Percentiles rank a stretch among this genome's conserved stretches.
phyloP scores from a whole-genome alignment of 2,888 invertebrate genomes.

The Macaria notata region DNA sequence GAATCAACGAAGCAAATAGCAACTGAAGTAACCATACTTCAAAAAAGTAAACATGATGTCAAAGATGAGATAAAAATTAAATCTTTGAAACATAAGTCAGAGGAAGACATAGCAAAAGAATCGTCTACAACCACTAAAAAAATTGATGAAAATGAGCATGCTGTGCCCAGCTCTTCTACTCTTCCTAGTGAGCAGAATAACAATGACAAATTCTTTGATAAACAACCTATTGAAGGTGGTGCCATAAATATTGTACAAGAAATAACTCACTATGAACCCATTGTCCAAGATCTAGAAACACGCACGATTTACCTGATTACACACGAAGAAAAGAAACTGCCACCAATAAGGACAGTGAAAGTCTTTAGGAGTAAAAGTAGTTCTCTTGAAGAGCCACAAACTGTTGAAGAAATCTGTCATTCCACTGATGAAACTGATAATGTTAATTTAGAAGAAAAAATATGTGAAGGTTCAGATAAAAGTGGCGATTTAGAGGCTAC shows the following conservation, averaged over 20 bases:
- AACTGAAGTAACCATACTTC: conserved; percentile 69
- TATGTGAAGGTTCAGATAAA: conserved; percentile 45
- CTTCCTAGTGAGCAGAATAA: conserved; percentile 66
- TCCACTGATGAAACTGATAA: conserved; percentile 40
- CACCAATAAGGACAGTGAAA: conserved; percentile 82
- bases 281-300: conserved; percentile 59
- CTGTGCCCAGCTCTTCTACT: conserved; percentile 30
- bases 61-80: conserved; percentile 31
- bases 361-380: conserved; percentile 84
- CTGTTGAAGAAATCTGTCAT: conserved; percentile 33
- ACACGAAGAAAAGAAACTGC: conserved; percentile 86
- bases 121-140: conserved; percentile 12
- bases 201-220: conserved; percentile 61
- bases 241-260: conserved; percentile 60
- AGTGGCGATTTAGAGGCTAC: conserved; percentile 4
- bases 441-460: conserved; percentile 51
- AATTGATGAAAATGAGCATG: conserved; percentile 24
- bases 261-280: conserved; percentile 55
- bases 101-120: conserved; percentile 11
- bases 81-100: conserved; percentile 11
- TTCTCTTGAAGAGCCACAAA: conserved; percentile 61
- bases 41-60: conserved; percentile 45
- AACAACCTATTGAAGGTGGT: conserved; percentile 51
- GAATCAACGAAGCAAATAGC: conserved; percentile 50
- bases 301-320: conserved; percentile 85